These are phyloP conservation scores for Bombyx mandarina DNA, from an alignment of 1,140 invertebrate genomes.

Conservation along the genomic window DNA sequence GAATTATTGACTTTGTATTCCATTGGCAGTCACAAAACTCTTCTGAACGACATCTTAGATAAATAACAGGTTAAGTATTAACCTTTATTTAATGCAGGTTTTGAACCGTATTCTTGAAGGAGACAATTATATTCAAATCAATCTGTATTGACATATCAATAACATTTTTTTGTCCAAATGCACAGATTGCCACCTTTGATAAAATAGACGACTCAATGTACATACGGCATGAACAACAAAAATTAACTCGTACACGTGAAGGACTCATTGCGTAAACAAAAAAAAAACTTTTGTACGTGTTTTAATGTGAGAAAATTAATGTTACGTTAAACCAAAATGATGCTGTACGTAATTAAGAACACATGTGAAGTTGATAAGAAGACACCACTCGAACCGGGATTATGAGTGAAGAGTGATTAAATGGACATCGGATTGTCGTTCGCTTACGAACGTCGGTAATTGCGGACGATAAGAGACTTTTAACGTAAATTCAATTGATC, in stretches of 20 bases:
- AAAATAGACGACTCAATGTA: too few relatives aligned
- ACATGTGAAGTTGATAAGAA: slow-evolving; percentile 9
- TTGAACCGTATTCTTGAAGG: too few relatives aligned
- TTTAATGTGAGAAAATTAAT: slow-evolving; percentile 4
- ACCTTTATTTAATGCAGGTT: too few relatives aligned
- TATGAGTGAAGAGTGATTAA: slow-evolving; percentile 31
- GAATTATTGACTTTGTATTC: too few relatives aligned
- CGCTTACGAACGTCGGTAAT: slow-evolving; percentile 33
- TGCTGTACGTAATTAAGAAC: slow-evolving; percentile 4
- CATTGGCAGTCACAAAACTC: too few relatives aligned
- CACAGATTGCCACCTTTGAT: too few relatives aligned
- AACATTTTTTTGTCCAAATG: not conserved
- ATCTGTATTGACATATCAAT: too few relatives aligned
- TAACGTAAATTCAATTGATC: slow-evolving; percentile 46
- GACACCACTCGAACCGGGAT: slow-evolving; percentile 13
- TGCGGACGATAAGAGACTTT: slow-evolving; percentile 34
- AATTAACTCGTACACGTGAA: slow-evolving; percentile 8
- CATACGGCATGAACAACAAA: not conserved
- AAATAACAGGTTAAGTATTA: too few relatives aligned
- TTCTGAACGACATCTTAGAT: too few relatives aligned
- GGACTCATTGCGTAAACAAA: not conserved
- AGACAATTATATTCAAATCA: too few relatives aligned
- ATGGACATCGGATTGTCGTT: slow-evolving; percentile 52
- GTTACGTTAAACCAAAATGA: slow-evolving; percentile 1
- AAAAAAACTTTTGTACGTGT: not conserved